Percentiles rank a stretch among this genome's conserved stretches.
Evolutionary conservation across 1,140 invertebrate genomes (phyloP).

Genomic region (Calliphora vicina): DNA sequence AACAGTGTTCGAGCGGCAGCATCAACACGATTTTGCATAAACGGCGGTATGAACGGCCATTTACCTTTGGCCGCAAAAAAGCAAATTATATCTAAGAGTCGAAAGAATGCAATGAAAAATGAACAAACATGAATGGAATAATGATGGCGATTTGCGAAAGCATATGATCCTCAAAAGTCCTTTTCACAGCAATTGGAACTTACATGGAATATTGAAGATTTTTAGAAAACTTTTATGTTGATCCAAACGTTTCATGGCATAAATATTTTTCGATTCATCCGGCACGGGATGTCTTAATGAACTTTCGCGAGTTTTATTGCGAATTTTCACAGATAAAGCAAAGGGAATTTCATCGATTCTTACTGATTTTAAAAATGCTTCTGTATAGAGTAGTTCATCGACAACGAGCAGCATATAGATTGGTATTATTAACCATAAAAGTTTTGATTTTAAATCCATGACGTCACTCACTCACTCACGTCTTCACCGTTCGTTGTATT

Average conservation of each 20-base stretch:
- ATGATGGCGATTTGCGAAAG: background rate
- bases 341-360: constrained; percentile 56
- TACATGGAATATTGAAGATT: constrained; percentile 59
- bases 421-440: constrained; percentile 48
- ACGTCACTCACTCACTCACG: too few relatives aligned
- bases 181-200: too few relatives aligned
- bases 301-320: background rate
- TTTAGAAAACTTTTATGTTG: constrained; percentile 54
- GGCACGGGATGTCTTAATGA: background rate
- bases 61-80: constrained; percentile 61
- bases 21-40: constrained; percentile 56
- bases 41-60: constrained; percentile 59
- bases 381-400: constrained; percentile 36
- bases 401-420: constrained; percentile 43
- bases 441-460: constrained; percentile 49
- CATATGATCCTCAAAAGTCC: background rate
- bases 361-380: constrained; percentile 49
- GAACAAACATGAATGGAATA: background rate
- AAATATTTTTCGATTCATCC: constrained; percentile 44
- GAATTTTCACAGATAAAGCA: constrained; percentile 3
- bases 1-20: constrained; percentile 50
- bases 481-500: background rate
- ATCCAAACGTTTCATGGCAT: constrained; percentile 52
- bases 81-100: constrained; percentile 54
- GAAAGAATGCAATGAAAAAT: constrained; percentile 13